Base-by-base conservation (phyloP, 2,888 invertebrate species). In the Apocheima hispidaria region DNA sequence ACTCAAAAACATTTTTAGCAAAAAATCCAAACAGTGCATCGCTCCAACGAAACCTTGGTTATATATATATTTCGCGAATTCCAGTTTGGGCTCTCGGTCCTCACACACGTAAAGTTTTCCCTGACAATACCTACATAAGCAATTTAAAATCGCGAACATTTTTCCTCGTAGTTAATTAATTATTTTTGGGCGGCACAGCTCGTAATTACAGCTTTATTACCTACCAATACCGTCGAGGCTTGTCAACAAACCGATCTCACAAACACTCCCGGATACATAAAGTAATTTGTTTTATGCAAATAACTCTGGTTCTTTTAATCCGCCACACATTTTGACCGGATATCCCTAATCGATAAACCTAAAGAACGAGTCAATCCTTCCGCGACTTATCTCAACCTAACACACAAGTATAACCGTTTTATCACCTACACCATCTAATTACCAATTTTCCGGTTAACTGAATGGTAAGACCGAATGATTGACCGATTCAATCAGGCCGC, bases 371-470 rank as follows among this genome's bases (percentile, higher is more conserved):
- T 62, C 65, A 63, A 70, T 70, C 65, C 62, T 36, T 68, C 60
- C 66, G 20, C 38, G 54, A 61, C 59, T 70, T 75, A 74, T 74
- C 78, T 71, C 57, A 10, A 64, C 50, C 56, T 44, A 65, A 70
- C 78, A 77, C 74, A 69, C 75, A 57, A 69, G 71, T 46, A 72
- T 73, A 72, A 70, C 78, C 72, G 69, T 81, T 86, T 84, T 89
- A 89, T 88, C 88, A 87, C 87, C 84, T 84, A 80, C 77, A 77
- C 77, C 78, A 84, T 83, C 84, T 89, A 89, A 90, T 90, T 90
- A 88, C 89, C 85, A 90, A 91, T 91, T 91, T 91, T 91, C 90
- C 90, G 88, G 90, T 82, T 87, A 86, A 87, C 79, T 87, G 90
- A 86, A 89, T 87, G 82, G 87, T 86, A 81, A 88, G 87, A 85